Percentiles rank a stretch among this genome's conserved stretches.
Conservation (phyloP, 2,888 invertebrate species). For the Drosophila paracracens region DNA sequence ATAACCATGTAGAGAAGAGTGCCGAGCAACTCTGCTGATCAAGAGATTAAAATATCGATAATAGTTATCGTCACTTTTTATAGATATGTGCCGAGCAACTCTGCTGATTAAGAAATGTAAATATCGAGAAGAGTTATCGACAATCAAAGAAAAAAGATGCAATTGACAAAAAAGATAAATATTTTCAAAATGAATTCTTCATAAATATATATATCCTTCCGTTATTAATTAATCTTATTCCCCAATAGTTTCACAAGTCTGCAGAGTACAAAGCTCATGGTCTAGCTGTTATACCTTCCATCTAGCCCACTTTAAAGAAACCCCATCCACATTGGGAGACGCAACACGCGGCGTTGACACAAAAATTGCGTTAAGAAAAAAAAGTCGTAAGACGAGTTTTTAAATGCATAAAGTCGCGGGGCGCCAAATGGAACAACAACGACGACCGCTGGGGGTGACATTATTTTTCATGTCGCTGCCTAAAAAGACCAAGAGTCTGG, state of each 20-base stretch:
- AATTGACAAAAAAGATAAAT: no score
- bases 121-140: not conserved
- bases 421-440: slow-evolving; percentile 9
- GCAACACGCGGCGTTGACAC: slow-evolving; percentile 65
- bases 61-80: no score
- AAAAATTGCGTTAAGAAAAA: slow-evolving; percentile 58
- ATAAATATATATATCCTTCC: not conserved
- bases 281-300: slow-evolving; percentile 2
- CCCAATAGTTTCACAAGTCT: not conserved
- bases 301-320: not conserved
- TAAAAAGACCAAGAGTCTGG: slow-evolving; percentile 50
- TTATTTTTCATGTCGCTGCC: slow-evolving; percentile 82
- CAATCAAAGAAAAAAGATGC: not conserved
- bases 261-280: not conserved
- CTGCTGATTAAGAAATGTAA: not conserved
- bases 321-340: slow-evolving; percentile 19
- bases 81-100: not conserved
- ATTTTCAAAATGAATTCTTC: not conserved
- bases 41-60: not conserved
- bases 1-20: not conserved
- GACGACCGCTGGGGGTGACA: slow-evolving; percentile 79
- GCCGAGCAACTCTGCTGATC: not conserved
- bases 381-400: slow-evolving; percentile 49
- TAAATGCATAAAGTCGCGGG: slow-evolving; percentile 39
- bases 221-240: not conserved